Evolutionary conservation across 2,797 vertebrate genomes (phyloP), one percentile per base, ranked within the genome.

Genomic region (Darevskia mixta): DNA sequence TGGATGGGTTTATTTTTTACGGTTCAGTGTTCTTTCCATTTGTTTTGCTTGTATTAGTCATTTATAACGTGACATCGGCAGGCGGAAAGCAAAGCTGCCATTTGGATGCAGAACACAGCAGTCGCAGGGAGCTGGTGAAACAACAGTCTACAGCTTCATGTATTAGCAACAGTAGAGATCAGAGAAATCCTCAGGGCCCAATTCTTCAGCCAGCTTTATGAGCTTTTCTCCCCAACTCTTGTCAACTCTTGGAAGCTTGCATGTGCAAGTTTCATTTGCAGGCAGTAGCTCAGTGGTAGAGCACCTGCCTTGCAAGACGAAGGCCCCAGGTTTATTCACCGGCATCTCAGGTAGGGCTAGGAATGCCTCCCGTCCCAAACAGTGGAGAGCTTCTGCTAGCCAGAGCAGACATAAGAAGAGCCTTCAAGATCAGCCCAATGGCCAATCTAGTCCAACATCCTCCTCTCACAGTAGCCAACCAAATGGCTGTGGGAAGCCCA

Each of bases 91-190:
- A 20, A 27, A 35, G 27, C 0, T 0, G 41, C n/a, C 67, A 76
- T 83, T 20, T 83, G 17, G 87, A 1, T 58, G 1, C 0, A 1
- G 83, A 18, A 29, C n/a, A 0, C 8, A 15, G 61, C 0, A 9
- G 8, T 7, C 7, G 2, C 9, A 29, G 3, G 6, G n/a, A 72
- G 45, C 18, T 29, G 29, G 43, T 25, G 61, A 58, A 84, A n/a
- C 9, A 18, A 7, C 49, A 79, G 35, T 27, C 23, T 43, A 10
- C 66, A 71, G 27, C 13, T 38, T 43, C 5, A n/a, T 32, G 11
- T 49, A 25, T 80, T 67, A 82, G 27, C 32, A 58, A 61, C 20
- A 6, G n/a, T 25, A 8, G 3, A 8, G 58, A 66, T 45, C 61
- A 66, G 69, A 25, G 43, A 41, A 79, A 38, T 25, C 18, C 71